Conservation (phyloP, 2,113 vertebrate genomes). For the Odontesthes bonariensis region DNA sequence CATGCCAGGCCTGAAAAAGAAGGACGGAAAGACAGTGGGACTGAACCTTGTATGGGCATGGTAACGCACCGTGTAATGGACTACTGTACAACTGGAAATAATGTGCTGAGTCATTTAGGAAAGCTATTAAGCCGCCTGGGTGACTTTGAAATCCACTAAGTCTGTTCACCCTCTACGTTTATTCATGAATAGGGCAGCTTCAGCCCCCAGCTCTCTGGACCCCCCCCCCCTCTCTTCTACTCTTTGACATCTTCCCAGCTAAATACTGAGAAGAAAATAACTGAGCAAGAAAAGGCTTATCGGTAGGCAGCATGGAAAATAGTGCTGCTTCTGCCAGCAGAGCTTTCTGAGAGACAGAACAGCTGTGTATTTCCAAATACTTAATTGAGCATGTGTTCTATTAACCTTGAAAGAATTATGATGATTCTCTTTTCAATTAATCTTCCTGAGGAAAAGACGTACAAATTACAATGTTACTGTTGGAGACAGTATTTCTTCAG, state of each 20-base stretch:
- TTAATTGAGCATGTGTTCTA: slow-evolving; percentile 72
- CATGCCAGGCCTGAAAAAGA: slow-evolving; percentile 65
- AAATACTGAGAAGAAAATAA: slow-evolving; percentile 70
- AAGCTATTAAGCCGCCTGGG: slow-evolving; percentile 77
- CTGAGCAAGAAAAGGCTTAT: slow-evolving; percentile 53
- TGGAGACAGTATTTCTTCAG: slow-evolving; percentile 34
- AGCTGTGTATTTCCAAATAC: slow-evolving; percentile 34
- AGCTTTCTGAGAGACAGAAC: slow-evolving; percentile 45
- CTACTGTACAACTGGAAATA: slow-evolving; percentile 76
- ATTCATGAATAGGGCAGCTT: slow-evolving; percentile 65
- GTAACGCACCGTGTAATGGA: slow-evolving; percentile 77
- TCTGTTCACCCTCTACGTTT: slow-evolving; percentile 69
- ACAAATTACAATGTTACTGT: slow-evolving; percentile 62
- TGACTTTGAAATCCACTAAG: slow-evolving; percentile 81
- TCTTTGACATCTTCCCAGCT: slow-evolving; percentile 63
- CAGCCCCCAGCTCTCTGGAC: slow-evolving; percentile 38
- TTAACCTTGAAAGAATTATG: slow-evolving; percentile 72
- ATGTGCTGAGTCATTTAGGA: slow-evolving; percentile 81
- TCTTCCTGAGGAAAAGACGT: slow-evolving; percentile 52
- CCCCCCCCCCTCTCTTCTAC: slow-evolving; percentile 28
- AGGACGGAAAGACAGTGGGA: slow-evolving; percentile 50
- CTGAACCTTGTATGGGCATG: slow-evolving; percentile 51
- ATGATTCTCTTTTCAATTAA: slow-evolving; percentile 73
- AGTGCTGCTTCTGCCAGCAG: slow-evolving; percentile 45
- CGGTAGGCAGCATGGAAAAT: slow-evolving; percentile 49